Evolutionary conservation across 2,113 vertebrate genomes (phyloP), one percentile per base, ranked within the genome.

Genomic region (Microcebus tavaratra): DNA sequence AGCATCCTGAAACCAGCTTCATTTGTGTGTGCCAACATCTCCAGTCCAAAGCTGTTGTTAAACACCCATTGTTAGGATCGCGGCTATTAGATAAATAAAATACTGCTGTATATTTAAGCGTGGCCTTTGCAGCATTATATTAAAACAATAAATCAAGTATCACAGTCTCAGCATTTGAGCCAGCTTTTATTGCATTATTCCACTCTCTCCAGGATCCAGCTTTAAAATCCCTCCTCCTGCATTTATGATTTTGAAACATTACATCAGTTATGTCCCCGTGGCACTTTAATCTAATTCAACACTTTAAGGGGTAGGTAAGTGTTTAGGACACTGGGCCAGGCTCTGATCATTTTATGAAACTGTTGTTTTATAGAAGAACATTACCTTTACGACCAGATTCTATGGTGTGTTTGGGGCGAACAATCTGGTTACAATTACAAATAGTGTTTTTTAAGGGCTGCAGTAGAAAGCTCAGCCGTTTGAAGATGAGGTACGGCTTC

Each of bases 61-160:
- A 94, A 87, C 87, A 92, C 61, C 68, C 63, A 79, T 61, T 76
- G 91, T 97, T 97, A 92, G 97, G 95, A 96, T 92, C 70, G 20
- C 0, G 31, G 81, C 92, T 96, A 96, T 98, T 92, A 97, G 96
- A 96, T 95, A 97, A 97, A 98, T 98, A 97, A 97, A 98, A 95
- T 27, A 96, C 97, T 94, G 93, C 86, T 95, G 94, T 97, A 95
- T 95, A 97, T 94, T 97, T 94, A 96, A 95, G 95, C 96, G 13
- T 91, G 97, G 96, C 95, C 97, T 98, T 98, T 98, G 98, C 82
- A 68, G 95, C 65, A 96, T 92, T 90, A 97, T 99, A 98, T 98
- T 99, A 99, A 99, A 98, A 98, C 97, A 97, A 97, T 98, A 99
- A 98, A 98, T 98, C 98, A 99, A 98, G 95, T 76, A 96, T 96